These are phyloP conservation scores for Tauraco hartlaubi DNA, from an alignment of 2,797 vertebrate species.

Conservation along the genomic window DNA sequence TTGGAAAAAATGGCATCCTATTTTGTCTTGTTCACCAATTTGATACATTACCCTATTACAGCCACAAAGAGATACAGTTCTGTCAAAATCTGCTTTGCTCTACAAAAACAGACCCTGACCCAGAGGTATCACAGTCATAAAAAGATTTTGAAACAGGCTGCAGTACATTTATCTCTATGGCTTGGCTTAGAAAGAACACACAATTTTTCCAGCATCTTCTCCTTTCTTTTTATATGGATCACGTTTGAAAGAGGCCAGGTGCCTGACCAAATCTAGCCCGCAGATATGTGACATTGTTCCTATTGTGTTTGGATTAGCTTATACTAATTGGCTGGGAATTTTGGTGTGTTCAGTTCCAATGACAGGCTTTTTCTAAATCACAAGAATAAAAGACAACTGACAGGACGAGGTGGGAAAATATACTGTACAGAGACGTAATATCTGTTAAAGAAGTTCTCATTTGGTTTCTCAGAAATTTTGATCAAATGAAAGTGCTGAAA, in stretches of 20 bases:
- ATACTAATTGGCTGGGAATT: background rate
- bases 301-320: background rate
- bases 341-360: background rate
- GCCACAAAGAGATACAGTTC: background rate
- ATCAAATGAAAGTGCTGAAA: background rate
- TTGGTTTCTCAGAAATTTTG: background rate
- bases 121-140: background rate
- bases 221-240: background rate
- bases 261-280: background rate
- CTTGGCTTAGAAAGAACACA: background rate
- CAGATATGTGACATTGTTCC: rapidly evolving
- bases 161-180: conserved; percentile 6
- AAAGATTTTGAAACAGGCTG: conserved; percentile 6
- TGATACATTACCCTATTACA: conserved; percentile 32
- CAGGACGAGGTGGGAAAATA: background rate
- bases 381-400: background rate
- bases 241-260: background rate
- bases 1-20: background rate
- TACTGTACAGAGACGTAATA: background rate
- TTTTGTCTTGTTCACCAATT: conserved; percentile 6
- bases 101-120: conserved; percentile 30
- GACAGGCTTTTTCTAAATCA: background rate
- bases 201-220: background rate
- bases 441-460: background rate
- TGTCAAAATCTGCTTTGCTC: conserved; percentile 45